Percentiles rank a stretch among this genome's conserved stretches.
phyloP scores from a whole-genome alignment of 2,113 vertebrate species.

The Cacatua alba region DNA sequence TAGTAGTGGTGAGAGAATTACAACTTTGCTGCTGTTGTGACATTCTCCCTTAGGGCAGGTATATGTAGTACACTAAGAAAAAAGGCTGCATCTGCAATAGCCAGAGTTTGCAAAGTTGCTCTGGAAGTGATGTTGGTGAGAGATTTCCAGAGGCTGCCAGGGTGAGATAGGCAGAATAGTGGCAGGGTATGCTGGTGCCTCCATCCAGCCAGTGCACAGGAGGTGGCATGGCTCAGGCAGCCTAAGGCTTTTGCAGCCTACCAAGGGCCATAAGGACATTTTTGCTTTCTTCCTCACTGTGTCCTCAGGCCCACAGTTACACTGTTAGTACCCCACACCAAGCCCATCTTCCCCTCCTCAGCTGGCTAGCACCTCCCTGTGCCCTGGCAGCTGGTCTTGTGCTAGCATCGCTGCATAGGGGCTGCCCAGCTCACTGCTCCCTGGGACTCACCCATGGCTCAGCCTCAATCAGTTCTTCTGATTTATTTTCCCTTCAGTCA shows the following conservation, averaged over 20 bases:
- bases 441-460: background rate
- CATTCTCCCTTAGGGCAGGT: background rate
- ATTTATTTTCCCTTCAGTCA: slow-evolving; percentile 1
- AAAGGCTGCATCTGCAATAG: background rate
- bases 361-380: background rate
- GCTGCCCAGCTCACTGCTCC: background rate
- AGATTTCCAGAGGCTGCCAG: background rate
- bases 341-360: background rate
- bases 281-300: background rate
- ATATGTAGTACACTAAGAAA: background rate
- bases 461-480: background rate
- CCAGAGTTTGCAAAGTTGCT: background rate
- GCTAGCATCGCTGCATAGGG: background rate
- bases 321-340: background rate
- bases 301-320: background rate
- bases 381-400: background rate
- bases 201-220: background rate
- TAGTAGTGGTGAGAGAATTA: background rate
- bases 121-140: background rate
- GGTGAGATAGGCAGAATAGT: background rate
- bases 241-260: background rate
- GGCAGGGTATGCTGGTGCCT: background rate
- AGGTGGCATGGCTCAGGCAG: background rate
- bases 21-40: background rate
- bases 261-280: background rate